Conservation (phyloP, 2,888 invertebrate genomes). For the Lepidochrysops patricia region DNA sequence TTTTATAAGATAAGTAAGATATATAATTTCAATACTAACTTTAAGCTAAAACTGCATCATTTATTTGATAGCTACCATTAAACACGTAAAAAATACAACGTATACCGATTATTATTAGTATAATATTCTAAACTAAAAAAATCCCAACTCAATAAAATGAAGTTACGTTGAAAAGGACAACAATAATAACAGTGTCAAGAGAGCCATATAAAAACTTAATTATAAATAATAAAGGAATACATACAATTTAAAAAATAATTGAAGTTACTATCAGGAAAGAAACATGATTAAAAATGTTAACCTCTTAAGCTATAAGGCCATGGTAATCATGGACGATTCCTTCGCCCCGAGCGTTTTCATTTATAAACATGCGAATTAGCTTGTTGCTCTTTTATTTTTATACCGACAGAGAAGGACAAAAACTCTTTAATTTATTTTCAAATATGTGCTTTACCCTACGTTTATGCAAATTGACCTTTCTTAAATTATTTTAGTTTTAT, state of each 20-base stretch:
- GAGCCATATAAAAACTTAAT: not conserved
- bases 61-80: too few species aligned
- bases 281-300: constrained; percentile 20
- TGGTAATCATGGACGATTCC: constrained; percentile 50
- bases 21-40: too few species aligned
- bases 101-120: too few species aligned
- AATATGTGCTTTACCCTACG: not conserved
- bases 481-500: not conserved
- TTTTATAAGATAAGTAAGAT: too few species aligned
- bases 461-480: not conserved
- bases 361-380: constrained; percentile 28
- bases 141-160: too few species aligned
- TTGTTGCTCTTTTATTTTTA: constrained; percentile 15
- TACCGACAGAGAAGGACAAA: not conserved
- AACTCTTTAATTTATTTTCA: not conserved
- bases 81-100: too few species aligned
- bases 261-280: constrained; percentile 15
- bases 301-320: constrained; percentile 39
- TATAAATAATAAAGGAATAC: constrained; percentile 1
- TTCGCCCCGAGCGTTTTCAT: constrained; percentile 31
- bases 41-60: too few species aligned
- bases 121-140: too few species aligned
- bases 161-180: not conserved
- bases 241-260: constrained; percentile 10
- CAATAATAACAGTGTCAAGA: not conserved